Base-by-base conservation (phyloP, 2,888 invertebrate species). In the Mylabris sibirica region DNA sequence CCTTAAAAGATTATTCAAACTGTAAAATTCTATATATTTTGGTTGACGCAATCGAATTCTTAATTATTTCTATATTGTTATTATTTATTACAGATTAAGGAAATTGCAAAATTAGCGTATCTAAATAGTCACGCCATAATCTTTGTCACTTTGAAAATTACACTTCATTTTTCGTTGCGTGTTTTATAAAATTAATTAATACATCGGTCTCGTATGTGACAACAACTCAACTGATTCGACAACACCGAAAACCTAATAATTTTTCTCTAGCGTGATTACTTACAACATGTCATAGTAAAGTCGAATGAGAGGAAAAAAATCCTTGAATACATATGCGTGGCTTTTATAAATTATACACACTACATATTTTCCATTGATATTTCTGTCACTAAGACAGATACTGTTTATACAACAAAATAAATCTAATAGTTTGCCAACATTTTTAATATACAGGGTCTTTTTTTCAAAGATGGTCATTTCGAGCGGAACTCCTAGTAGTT, bases 1-100 rank as follows among this genome's bases (percentile, higher is more conserved):
- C 67, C 70, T 70, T 70, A 70, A 63, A 70, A 65, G 65, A 67
- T 63, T 65, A 70, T 70, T 70, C 70, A 67, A 67, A 24, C 38
- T 53, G 65, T 63, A 30, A 49, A 44, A 44, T 17, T 4, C 17
- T 17, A 5, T 3, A 44, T 4, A 8, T n/a, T 44, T 44, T 17
- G n/a, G 1, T 38, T 44, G 8, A 22, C 2, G 24, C 64, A 35
- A 14, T 2, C 22, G 22, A 35, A 65, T 60, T 68, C 62, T 68
- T 61, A 65, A 53, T 60, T 20, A 20, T 8, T 20, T 20, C 8
- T 11, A 5, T 44, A 4, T 44, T 44, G n/a, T 44, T n/a, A 44
- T 44, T 44, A 44, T 44, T 44, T 44, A 44, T 4, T 57, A 67
- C 63, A 67, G 63, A 49, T 67, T 59, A 63, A 63, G 53, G 59